Percentiles rank a stretch among this genome's conserved stretches.
These are phyloP conservation scores for Scalopus aquaticus DNA, from an alignment of 2,113 vertebrate species.

Conservation along the genomic window DNA sequence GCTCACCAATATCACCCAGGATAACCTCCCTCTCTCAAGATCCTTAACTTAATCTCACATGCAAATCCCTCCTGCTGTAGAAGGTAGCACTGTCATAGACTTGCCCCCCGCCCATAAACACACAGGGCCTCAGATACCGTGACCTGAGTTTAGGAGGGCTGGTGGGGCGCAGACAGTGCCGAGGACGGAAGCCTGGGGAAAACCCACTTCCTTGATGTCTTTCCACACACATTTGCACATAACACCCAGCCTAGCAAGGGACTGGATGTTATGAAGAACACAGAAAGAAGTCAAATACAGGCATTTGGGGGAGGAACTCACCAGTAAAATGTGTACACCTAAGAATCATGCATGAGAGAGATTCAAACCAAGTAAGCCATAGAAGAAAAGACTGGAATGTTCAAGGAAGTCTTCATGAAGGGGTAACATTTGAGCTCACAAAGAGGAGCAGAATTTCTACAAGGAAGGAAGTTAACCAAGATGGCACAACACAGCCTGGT, in stretches of 20 bases:
- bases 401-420: not conserved
- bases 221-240: not conserved
- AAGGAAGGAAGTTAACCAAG: not conserved
- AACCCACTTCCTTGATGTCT: not conserved
- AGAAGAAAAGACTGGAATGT: not conserved
- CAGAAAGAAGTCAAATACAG: not conserved
- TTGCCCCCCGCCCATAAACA: too few species aligned
- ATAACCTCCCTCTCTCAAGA: not conserved
- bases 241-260: not conserved
- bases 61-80: not conserved
- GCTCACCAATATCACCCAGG: not conserved
- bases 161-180: not conserved
- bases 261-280: not conserved
- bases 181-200: not conserved
- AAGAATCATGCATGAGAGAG: not conserved
- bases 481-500: not conserved
- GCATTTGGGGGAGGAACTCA: not conserved
- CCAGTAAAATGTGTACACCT: not conserved
- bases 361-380: not conserved
- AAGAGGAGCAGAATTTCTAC: conserved; percentile 8
- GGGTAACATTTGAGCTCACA: not conserved
- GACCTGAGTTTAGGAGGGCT: not conserved
- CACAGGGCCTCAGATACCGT: not conserved
- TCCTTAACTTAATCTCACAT: not conserved
- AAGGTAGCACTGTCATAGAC: not conserved